Base-by-base conservation (phyloP, 2,113 vertebrate genomes). In the Thryonomys swinderianus region DNA sequence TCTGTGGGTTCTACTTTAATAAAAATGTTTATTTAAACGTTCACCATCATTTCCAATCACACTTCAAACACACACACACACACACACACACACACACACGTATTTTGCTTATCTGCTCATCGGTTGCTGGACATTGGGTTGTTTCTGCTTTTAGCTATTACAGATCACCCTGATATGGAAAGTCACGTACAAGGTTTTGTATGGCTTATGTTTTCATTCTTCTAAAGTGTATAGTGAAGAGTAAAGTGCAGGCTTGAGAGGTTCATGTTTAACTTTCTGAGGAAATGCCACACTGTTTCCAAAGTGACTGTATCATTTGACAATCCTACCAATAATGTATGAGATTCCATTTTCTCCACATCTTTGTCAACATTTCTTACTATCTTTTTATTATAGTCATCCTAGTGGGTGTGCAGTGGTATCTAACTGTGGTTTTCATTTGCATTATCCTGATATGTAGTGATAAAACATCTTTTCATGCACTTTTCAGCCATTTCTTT, bases 401-500 rank as follows among this genome's bases (percentile, higher is more conserved):
- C n/a, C 71, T 76, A 32, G 37, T 13, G 42, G 14, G 11, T 48
- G 10, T 37, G n/a, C 88, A 53, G 42, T 16, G 3, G 25, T 34
- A 45, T 59, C 51, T 94, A 76, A 78, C 42, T 45, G 71, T 69
- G 73, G 57, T 64, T 79, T 48, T 48, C 27, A 32, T 76, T 76
- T 76, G 45, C 45, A 45, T 82, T 84, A 67, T 21, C 53, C 90
- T 79, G 17, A 79, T 32, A 59, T 48, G 30, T 71, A 78, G 8
- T 71, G n/a, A 94, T 57, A 40, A 81, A 66, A 42, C 20, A 80
- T 45, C n/a, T 95, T 91, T 76, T 89, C 48, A 42, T 48, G 32
- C 61, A 59, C 14, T 74, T 85, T 30, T 25, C 48, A 51, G 32
- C n/a, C 79, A 82, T 62, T 61, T 94, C 30, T 34, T 30, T 78